Base-by-base conservation (phyloP, 2,113 vertebrate genomes). In the Cyanistes caeruleus region DNA sequence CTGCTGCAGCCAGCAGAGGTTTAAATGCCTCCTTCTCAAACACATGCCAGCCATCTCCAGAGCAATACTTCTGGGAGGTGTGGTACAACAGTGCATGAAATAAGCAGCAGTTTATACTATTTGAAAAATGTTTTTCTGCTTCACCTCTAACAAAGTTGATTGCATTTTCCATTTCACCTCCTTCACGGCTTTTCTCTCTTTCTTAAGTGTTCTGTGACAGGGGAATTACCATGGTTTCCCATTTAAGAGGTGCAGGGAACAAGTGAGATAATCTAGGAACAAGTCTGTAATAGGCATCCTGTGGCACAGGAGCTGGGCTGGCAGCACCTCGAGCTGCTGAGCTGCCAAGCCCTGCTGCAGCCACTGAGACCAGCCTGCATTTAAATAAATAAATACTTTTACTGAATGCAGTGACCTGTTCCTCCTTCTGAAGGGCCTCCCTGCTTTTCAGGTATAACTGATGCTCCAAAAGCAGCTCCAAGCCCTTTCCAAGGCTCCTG, bases 111-210 rank as follows among this genome's bases (percentile, higher is more conserved):
- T 72, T 90, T 75, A 91, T 70, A 78, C 70, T 60, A 63, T 52
- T 51, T 69, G 90, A 77, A 67, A 89, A 96, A 82, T 79, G 67
- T 41, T 93, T 84, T 97, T 95, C 89, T 95, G 89, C 92, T 95
- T 96, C 93, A 81, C 70, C 95, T 96, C 92, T 60, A 77, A 81
- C 87, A 63, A 94, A 94, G 69, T 9, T 87, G 90, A 92, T 93
- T 79, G 84, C 81, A 49, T 93, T 90, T 95, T 97, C 96, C 88
- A 37, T 95, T 87, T 97, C 93, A 96, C 82, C 77, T 95, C 80
- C 94, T 92, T 95, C 90, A 87, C 5, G 2, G 67, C 85, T 95
- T 87, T 87, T 53, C 63, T 80, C 90, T 81, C 92, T 41, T 84
- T 89, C 76, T 85, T 84, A 93, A 92, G 96, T 63, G 89, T 82